phyloP scores from a whole-genome alignment of 2,113 vertebrate species.

The Rhinichthys klamathensis region DNA sequence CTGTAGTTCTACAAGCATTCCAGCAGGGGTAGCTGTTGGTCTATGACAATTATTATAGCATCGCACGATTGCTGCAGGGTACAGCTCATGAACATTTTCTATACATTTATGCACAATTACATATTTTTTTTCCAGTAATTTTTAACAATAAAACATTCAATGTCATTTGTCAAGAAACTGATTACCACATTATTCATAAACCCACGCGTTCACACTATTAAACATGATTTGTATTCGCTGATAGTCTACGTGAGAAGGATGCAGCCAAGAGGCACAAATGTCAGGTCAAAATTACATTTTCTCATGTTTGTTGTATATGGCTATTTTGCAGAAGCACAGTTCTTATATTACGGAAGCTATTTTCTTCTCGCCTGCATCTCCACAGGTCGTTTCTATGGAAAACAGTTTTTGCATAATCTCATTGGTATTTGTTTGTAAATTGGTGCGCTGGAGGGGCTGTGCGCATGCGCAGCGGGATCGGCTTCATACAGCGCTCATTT shows the following conservation, averaged over 20 bases:
- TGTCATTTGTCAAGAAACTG: background rate
- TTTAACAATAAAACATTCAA: conserved; percentile 9
- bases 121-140: background rate
- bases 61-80: background rate
- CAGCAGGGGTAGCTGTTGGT: conserved; percentile 79
- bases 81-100: background rate
- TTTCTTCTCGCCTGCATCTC: background rate
- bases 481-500: background rate
- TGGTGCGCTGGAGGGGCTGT: background rate
- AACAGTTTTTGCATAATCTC: conserved; percentile 32
- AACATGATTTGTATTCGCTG: conserved; percentile 20
- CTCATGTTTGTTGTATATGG: background rate
- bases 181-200: conserved; percentile 28
- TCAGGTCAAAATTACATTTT: conserved; percentile 27
- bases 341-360: background rate
- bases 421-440: conserved; percentile 11
- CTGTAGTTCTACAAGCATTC: conserved; percentile 27
- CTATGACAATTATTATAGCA: conserved; percentile 50
- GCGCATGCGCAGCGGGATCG: background rate
- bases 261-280: conserved; percentile 11
- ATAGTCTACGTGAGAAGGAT: background rate
- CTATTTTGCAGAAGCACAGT: background rate
- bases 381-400: conserved; percentile 14
- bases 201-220: conserved; percentile 1
- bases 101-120: background rate